Percentiles rank a stretch among this genome's conserved stretches.
These are phyloP conservation scores for Siniperca chuatsi DNA, from an alignment of 2,113 vertebrate species.

Conservation along the genomic window DNA sequence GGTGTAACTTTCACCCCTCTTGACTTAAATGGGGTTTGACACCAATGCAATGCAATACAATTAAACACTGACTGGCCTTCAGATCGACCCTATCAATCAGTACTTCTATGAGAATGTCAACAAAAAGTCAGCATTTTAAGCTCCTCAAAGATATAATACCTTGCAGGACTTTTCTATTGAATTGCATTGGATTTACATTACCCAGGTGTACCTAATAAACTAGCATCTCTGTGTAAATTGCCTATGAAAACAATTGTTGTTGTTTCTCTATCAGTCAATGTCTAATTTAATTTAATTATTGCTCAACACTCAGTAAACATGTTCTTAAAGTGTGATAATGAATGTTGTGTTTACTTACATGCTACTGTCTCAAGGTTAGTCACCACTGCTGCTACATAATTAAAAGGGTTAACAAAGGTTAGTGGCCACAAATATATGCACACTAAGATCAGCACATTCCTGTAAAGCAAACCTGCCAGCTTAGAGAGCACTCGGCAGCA, in stretches of 20 bases:
- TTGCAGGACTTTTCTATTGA: not conserved
- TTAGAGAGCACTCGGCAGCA: constrained; percentile 17
- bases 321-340: constrained; percentile 22
- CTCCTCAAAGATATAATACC: too few species aligned
- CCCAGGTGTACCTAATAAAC: not conserved
- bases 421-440: constrained; percentile 27
- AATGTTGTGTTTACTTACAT: constrained; percentile 39
- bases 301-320: not conserved
- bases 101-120: not conserved
- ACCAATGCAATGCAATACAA: not conserved
- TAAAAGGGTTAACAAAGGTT: constrained; percentile 53
- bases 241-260: not conserved
- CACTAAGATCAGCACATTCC: constrained; percentile 43
- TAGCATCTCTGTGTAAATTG: not conserved
- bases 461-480: constrained; percentile 49
- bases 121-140: not conserved
- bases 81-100: not conserved
- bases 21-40: constrained; percentile 19
- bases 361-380: constrained; percentile 35
- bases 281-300: constrained; percentile 10
- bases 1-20: not conserved
- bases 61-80: constrained; percentile 1
- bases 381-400: constrained; percentile 36
- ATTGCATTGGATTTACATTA: not conserved
- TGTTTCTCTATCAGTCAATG: not conserved